Percentiles rank a stretch among this genome's conserved stretches.
Evolutionary conservation across 1,140 invertebrate genomes (phyloP).

Genomic region (Anastrepha ludens): DNA sequence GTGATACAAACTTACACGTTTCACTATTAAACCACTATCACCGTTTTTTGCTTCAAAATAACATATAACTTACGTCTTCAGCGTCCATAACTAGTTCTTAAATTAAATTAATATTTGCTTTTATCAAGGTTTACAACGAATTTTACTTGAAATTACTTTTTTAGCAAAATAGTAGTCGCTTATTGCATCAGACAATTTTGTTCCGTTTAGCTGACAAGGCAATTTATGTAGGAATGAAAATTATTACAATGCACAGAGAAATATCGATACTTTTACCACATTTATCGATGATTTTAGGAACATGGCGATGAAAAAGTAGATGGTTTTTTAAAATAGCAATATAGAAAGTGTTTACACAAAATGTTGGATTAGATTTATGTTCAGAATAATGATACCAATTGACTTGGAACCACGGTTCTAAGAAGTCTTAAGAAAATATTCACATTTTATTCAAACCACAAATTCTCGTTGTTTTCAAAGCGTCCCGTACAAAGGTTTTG

Average conservation of each 20-base stretch:
- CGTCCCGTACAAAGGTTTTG: too few species aligned
- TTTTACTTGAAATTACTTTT: constrained; percentile 11
- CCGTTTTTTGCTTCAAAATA: neutral
- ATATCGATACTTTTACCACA: too few species aligned
- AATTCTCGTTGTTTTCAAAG: too few species aligned
- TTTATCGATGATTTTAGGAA: too few species aligned
- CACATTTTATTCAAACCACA: too few species aligned
- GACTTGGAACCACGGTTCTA: too few species aligned
- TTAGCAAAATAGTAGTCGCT: neutral
- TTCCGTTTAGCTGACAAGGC: constrained; percentile 50
- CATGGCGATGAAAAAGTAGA: too few species aligned
- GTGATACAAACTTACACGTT: constrained; percentile 31
- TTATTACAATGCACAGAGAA: neutral
- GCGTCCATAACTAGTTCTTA: constrained; percentile 63
- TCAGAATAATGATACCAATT: too few species aligned
- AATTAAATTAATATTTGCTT: neutral
- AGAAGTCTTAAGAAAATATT: too few species aligned
- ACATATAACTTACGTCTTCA: constrained; percentile 67
- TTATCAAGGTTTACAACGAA: constrained; percentile 1
- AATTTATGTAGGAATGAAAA: neutral
- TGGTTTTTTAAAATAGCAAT: too few species aligned
- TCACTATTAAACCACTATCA: neutral
- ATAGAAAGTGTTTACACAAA: too few species aligned
- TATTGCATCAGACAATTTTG: constrained; percentile 57
- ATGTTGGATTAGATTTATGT: too few species aligned